Conservation (phyloP, 2,113 vertebrate genomes). For the Strix aluco region DNA sequence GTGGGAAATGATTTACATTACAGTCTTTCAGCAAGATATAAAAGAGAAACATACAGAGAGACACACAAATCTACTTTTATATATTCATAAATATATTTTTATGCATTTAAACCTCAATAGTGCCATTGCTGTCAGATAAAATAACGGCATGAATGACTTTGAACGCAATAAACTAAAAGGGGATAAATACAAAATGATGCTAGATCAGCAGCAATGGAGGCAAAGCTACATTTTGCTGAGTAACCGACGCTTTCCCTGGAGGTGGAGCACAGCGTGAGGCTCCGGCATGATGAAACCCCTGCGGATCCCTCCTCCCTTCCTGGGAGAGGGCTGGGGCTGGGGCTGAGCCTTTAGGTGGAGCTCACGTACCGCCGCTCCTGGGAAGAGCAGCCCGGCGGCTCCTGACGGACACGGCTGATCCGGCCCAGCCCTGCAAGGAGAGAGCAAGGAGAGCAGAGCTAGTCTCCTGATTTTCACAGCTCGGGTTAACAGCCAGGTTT, state of each 20-base stretch:
- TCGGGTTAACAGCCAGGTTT: background rate
- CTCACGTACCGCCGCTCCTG: conserved; percentile 10
- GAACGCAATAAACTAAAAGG: background rate
- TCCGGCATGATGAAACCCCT: background rate
- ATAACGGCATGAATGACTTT: background rate
- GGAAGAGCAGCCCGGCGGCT: background rate
- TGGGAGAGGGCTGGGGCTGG: background rate
- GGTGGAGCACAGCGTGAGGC: background rate
- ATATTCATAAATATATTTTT: background rate
- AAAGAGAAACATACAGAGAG: background rate
- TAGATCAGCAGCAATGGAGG: background rate
- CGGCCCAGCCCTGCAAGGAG: background rate
- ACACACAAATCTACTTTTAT: background rate
- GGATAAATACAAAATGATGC: background rate
- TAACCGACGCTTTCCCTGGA: background rate
- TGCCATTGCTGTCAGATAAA: background rate
- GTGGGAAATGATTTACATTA: background rate
- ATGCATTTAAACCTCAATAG: background rate
- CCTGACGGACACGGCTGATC: background rate
- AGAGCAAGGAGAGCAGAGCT: background rate
- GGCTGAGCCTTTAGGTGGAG: conserved; percentile 71
- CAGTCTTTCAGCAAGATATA: background rate
- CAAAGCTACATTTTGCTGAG: background rate
- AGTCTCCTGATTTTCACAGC: background rate
- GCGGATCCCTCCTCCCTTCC: background rate